A percentile compares a stretch with the other conserved stretches of the same genome.
Conservation (phyloP, 2,113 vertebrate species). For the Planiliza haematocheilus region DNA sequence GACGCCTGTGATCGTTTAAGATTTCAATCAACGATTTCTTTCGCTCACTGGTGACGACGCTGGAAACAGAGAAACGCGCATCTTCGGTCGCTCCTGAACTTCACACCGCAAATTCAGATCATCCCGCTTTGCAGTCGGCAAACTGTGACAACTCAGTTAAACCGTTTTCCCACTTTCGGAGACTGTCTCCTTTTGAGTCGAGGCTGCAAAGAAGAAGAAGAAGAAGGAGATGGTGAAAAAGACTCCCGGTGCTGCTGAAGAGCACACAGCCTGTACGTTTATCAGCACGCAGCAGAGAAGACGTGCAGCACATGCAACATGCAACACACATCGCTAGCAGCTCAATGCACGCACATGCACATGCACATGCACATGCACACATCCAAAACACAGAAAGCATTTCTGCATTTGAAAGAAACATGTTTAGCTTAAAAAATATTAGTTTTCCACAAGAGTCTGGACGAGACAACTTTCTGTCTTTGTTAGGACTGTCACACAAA, state of each 20-base stretch:
- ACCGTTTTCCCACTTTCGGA: slow-evolving; percentile 7
- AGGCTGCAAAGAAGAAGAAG: slow-evolving; percentile 5
- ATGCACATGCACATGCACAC: slow-evolving; percentile 12
- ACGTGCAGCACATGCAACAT: neutral
- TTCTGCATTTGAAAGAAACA: no score
- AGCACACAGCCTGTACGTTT: slow-evolving; percentile 10
- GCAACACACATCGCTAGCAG: neutral
- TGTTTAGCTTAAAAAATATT: no score
- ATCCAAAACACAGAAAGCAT: neutral
- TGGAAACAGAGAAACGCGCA: no score
- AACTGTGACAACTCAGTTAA: slow-evolving; percentile 23
- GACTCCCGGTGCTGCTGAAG: slow-evolving; percentile 26
- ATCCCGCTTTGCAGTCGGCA: neutral
- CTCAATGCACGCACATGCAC: neutral
- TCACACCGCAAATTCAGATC: slow-evolving; percentile 5
- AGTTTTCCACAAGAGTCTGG: no score
- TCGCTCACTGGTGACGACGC: no score
- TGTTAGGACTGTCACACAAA: no score
- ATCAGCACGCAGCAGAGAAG: slow-evolving; percentile 25
- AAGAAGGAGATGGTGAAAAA: slow-evolving; percentile 5
- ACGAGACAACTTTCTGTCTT: no score
- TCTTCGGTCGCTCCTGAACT: neutral
- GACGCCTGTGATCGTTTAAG: no score
- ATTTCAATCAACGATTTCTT: no score
- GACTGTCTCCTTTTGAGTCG: neutral